These are phyloP conservation scores for Cyprinodon brontotheroides DNA, from an alignment of 2,113 vertebrate species.

Conservation along the genomic window DNA sequence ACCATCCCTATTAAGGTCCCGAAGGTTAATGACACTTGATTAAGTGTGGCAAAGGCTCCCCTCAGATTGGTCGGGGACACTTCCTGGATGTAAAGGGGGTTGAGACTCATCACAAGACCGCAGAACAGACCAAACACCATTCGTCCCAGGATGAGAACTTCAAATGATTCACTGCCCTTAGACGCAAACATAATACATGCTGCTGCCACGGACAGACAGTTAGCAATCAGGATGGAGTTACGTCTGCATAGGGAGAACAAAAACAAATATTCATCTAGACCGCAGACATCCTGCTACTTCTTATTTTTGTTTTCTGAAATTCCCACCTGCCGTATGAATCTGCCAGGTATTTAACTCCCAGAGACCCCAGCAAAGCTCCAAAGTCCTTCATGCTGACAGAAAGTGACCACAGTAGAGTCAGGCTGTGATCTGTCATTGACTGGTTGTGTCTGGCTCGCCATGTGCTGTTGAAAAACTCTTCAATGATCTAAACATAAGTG, in stretches of 20 bases:
- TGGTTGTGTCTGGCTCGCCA: slow-evolving; percentile 78
- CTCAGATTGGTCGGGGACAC: slow-evolving; percentile 79
- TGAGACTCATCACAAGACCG: slow-evolving; percentile 81
- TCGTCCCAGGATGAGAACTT: slow-evolving; percentile 80
- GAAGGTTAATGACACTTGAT: slow-evolving; percentile 79
- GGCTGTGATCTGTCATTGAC: slow-evolving; percentile 75
- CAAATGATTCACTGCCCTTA: slow-evolving; percentile 74
- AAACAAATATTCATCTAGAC: background rate
- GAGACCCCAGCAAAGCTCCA: slow-evolving; percentile 77
- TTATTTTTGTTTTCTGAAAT: background rate
- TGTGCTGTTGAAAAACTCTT: slow-evolving; percentile 82
- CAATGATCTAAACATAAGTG: slow-evolving; percentile 70
- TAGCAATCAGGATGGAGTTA: slow-evolving; percentile 81
- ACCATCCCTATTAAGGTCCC: slow-evolving; percentile 83
- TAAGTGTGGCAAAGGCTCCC: slow-evolving; percentile 81
- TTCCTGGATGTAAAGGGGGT: slow-evolving; percentile 83
- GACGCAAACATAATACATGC: slow-evolving; percentile 76
- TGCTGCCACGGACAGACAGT: slow-evolving; percentile 76
- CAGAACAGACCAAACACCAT: slow-evolving; percentile 82
- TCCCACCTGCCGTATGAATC: slow-evolving; percentile 78
- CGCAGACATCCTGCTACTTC: background rate
- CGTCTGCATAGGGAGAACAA: slow-evolving; percentile 50
- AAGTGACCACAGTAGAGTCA: slow-evolving; percentile 82
- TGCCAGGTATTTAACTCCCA: slow-evolving; percentile 79
- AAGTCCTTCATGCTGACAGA: slow-evolving; percentile 85